Conservation (phyloP, 2,888 invertebrate genomes). For the Neoitamus cyanurus region DNA sequence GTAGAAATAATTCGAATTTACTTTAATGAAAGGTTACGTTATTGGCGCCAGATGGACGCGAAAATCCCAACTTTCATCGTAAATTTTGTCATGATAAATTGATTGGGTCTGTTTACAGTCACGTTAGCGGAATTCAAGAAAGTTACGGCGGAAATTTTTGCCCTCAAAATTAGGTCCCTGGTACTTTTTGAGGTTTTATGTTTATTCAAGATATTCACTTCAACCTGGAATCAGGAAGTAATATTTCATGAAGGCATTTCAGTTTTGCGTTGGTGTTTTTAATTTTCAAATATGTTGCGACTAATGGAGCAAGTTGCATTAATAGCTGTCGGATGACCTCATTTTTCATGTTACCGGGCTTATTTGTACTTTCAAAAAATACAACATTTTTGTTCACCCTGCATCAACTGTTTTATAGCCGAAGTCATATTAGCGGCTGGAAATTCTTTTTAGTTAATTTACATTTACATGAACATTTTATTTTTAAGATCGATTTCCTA, state of each 20-base stretch:
- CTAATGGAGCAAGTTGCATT: neutral
- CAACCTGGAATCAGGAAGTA: neutral
- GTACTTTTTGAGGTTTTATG: neutral
- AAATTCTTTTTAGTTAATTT: too few species aligned
- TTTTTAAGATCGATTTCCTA: too few species aligned
- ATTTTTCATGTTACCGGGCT: too few species aligned
- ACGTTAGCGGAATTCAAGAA: neutral
- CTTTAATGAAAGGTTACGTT: conserved; percentile 20
- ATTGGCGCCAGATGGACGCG: conserved; percentile 16
- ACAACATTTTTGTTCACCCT: too few species aligned
- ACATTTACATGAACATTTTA: too few species aligned
- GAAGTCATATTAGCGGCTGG: too few species aligned
- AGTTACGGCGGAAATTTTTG: neutral
- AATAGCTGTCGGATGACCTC: neutral
- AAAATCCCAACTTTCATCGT: conserved; percentile 9
- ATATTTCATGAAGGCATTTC: neutral
- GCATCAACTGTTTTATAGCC: too few species aligned
- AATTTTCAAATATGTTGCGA: neutral
- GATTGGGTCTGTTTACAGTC: neutral
- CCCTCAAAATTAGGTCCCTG: neutral
- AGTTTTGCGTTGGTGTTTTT: neutral
- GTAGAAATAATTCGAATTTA: conserved; percentile 8
- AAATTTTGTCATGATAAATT: conserved; percentile 29
- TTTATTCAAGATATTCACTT: neutral
- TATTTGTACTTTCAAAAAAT: too few species aligned